Conservation (phyloP, 2,888 invertebrate genomes). For the Globia sparganii region DNA sequence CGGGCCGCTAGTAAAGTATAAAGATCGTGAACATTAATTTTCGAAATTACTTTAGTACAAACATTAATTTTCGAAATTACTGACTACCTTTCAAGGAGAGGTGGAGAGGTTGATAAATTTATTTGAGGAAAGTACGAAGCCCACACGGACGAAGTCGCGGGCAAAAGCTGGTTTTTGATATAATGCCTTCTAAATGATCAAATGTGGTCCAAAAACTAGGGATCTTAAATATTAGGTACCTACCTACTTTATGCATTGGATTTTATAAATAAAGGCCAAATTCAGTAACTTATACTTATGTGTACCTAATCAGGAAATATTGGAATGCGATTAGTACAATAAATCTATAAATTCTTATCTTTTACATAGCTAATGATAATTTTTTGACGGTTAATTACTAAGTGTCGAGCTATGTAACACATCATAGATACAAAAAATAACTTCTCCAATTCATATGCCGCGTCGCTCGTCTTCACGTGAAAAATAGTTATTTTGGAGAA, state of each 20-base stretch:
- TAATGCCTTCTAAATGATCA: background rate
- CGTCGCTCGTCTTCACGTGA: background rate
- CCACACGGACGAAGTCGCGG: too few relatives aligned
- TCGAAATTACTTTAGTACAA: too few relatives aligned
- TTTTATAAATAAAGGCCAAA: background rate
- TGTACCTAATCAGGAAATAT: slow-evolving; percentile 11
- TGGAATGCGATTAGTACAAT: slow-evolving; percentile 43
- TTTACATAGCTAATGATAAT: background rate
- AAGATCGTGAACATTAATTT: too few relatives aligned
- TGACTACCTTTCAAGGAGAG: too few relatives aligned
- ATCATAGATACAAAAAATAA: background rate
- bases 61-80: too few relatives aligned
- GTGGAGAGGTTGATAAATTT: too few relatives aligned
- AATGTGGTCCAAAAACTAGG: background rate
- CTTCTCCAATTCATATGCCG: background rate
- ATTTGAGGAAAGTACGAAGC: too few relatives aligned
- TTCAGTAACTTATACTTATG: background rate
- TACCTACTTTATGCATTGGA: background rate
- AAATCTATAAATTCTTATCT: slow-evolving; percentile 35
- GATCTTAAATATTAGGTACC: background rate
- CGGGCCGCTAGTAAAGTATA: too few relatives aligned
- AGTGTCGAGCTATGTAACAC: background rate
- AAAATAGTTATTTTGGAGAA: slow-evolving; percentile 37
- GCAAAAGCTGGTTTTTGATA: too few relatives aligned
- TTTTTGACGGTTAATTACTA: background rate